A percentile compares a stretch with the other conserved stretches of the same genome.
Evolutionary conservation across 2,797 vertebrate species (phyloP).

Genomic region (Siniperca undulata): DNA sequence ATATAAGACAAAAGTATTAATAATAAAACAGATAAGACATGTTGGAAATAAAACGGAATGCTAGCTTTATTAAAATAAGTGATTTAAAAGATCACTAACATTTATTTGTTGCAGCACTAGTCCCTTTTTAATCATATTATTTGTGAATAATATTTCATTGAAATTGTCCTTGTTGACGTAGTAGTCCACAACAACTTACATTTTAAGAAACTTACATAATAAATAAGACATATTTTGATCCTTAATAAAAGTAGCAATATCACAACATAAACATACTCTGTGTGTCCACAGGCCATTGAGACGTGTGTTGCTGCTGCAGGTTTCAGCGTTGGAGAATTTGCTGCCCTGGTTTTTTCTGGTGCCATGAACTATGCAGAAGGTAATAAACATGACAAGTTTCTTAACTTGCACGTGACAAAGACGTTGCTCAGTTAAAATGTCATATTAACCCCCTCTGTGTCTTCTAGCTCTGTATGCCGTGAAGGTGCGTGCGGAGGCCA

Average conservation of each 20-base stretch:
- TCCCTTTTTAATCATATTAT: not conserved
- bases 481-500: slow-evolving; percentile 94
- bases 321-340: slow-evolving; percentile 96
- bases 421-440: not conserved
- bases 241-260: not conserved
- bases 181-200: not conserved
- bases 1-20: too few relatives aligned
- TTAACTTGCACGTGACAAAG: not conserved
- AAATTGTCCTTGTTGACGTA: not conserved
- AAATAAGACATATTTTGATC: not conserved
- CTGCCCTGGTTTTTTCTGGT: slow-evolving; percentile 95
- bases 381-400: slow-evolving; percentile 75
- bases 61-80: too few relatives aligned
- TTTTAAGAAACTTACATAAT: not conserved
- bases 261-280: not conserved
- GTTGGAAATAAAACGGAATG: too few relatives aligned
- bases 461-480: slow-evolving; percentile 90
- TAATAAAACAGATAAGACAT: too few relatives aligned
- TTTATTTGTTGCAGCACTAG: not conserved
- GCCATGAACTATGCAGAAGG: slow-evolving; percentile 93
- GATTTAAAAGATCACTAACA: too few relatives aligned
- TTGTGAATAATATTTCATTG: not conserved
- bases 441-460: not conserved
- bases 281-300: slow-evolving; percentile 88
- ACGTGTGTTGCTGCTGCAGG: slow-evolving; percentile 93